These are phyloP conservation scores for Lasioglossum figueresi DNA, from an alignment of 2,888 invertebrate genomes.

Conservation along the genomic window DNA sequence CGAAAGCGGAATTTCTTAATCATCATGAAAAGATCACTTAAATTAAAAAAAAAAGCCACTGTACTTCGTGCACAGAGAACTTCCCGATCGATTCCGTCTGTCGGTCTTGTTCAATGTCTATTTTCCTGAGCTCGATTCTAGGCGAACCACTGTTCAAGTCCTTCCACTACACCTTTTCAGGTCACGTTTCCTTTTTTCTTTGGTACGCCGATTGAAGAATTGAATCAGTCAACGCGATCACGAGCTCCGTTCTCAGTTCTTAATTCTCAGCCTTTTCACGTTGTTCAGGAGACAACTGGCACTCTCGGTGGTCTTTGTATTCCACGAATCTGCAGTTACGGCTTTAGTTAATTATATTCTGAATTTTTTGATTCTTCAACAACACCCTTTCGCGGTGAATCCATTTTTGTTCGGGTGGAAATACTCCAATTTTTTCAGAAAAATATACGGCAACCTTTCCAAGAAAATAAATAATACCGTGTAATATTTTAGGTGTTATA, in stretches of 20 bases:
- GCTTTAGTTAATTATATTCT: neutral
- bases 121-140: constrained; percentile 10
- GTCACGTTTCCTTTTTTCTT: constrained; percentile 29
- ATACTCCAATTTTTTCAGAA: too few species aligned
- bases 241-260: constrained; percentile 15
- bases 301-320: neutral
- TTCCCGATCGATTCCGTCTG: constrained; percentile 23
- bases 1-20: neutral
- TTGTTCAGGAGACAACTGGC: neutral
- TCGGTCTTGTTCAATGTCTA: constrained; percentile 2
- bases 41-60: neutral
- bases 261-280: constrained; percentile 9
- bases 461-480: too few species aligned
- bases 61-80: constrained; percentile 15
- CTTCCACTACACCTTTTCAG: constrained; percentile 18
- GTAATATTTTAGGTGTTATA: too few species aligned
- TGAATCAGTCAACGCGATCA: constrained; percentile 25
- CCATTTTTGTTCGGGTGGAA: too few species aligned
- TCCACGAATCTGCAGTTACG: neutral
- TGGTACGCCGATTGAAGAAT: constrained; percentile 32
- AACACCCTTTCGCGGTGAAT: too few species aligned
- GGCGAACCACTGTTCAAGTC: neutral
- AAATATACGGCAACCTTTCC: too few species aligned
- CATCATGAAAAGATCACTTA: neutral
- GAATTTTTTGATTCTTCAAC: neutral